Conservation (phyloP, 2,113 vertebrate species). For the Laticauda laticaudata region DNA sequence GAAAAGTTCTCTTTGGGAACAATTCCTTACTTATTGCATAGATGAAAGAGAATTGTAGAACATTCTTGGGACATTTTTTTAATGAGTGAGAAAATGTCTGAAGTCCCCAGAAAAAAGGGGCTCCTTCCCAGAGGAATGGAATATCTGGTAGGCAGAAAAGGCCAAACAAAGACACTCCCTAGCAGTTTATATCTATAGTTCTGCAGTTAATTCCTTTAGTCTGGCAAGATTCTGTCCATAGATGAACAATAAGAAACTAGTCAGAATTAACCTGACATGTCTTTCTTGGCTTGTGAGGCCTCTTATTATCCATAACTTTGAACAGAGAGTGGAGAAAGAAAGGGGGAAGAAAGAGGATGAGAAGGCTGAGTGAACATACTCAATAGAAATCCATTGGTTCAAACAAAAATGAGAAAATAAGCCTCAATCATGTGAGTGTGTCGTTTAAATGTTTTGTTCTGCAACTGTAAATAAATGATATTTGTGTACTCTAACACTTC, state of each 20-base stretch:
- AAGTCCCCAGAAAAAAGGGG: background rate
- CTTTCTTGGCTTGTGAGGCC: background rate
- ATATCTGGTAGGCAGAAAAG: background rate
- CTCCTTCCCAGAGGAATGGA: background rate
- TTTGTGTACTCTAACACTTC: background rate
- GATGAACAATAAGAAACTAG: background rate
- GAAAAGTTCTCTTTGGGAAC: background rate
- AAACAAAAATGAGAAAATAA: background rate
- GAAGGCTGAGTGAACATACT: background rate
- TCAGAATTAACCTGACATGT: background rate
- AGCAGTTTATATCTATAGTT: background rate
- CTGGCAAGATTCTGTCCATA: background rate
- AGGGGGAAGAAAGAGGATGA: background rate
- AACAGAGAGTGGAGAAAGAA: background rate
- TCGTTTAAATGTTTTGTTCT: background rate
- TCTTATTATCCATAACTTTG: background rate
- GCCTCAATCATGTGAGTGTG: background rate
- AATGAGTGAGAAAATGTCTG: background rate
- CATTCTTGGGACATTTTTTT: background rate
- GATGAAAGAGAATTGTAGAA: background rate
- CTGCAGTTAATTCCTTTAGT: background rate
- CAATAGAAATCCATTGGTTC: background rate
- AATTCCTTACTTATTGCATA: background rate
- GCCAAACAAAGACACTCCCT: background rate
- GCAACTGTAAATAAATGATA: background rate